Conservation (phyloP, 2,888 invertebrate species). For the Ophioninae sp. region DNA sequence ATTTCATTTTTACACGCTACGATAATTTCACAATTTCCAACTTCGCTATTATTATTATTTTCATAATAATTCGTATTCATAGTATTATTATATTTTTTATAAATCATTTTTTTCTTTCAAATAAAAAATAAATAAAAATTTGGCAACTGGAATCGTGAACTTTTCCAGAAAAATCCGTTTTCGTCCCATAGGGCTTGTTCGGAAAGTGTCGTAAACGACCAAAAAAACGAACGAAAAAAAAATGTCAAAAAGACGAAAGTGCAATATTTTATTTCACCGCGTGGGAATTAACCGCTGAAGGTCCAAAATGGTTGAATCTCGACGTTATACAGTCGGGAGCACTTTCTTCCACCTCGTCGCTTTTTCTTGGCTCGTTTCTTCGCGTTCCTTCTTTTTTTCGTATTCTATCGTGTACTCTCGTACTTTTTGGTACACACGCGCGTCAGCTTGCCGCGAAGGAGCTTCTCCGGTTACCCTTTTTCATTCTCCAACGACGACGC, state of each 20-base stretch:
- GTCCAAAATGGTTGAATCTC: constrained; percentile 34
- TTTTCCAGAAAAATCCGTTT: constrained; percentile 27
- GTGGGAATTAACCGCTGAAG: constrained; percentile 64
- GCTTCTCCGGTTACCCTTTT: no score
- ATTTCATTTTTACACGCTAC: no score
- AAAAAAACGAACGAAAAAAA: constrained; percentile 16
- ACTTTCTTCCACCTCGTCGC: constrained; percentile 35
- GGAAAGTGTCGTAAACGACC: constrained; percentile 43
- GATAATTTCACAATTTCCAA: no score
- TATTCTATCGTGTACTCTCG: no score
- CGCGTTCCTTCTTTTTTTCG: neutral
- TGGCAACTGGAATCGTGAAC: neutral
- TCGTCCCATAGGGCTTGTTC: constrained; percentile 44
- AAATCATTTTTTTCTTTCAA: no score
- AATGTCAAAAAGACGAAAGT: constrained; percentile 25
- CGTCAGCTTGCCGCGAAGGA: no score
- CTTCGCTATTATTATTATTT: no score
- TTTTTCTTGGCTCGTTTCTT: constrained; percentile 40
- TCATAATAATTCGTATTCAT: no score
- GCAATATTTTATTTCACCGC: constrained; percentile 66
- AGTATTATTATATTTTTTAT: no score
- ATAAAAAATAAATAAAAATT: no score
- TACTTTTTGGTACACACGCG: no score
- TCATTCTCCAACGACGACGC: no score
- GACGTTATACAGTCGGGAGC: constrained; percentile 13